Evolutionary conservation across 2,113 vertebrate genomes (phyloP).

Genomic region (Sinocyclocheilus rhinocerous): DNA sequence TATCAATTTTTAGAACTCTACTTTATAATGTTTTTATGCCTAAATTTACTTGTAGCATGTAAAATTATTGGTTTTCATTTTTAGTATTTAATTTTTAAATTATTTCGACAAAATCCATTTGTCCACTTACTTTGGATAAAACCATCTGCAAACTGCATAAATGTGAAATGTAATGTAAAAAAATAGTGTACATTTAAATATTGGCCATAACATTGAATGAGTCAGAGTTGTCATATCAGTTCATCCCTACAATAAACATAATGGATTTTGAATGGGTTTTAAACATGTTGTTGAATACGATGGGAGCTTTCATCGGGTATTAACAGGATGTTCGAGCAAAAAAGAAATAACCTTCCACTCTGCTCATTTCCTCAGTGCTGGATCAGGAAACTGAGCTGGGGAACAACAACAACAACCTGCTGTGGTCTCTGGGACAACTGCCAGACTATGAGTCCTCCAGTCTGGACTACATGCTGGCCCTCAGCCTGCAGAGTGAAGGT

Average conservation of each 20-base stretch:
- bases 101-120: not conserved
- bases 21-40: not conserved
- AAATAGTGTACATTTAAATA: not conserved
- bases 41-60: not conserved
- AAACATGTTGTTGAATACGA: no score
- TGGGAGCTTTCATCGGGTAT: no score
- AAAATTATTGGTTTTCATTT: not conserved
- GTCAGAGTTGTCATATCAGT: not conserved
- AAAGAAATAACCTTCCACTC: constrained; percentile 1
- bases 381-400: constrained; percentile 64
- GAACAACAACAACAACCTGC: constrained; percentile 61
- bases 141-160: not conserved
- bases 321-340: no score
- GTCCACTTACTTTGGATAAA: no score
- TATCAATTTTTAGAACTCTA: not conserved
- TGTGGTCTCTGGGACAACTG: constrained; percentile 63
- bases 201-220: not conserved
- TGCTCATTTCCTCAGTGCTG: constrained; percentile 63
- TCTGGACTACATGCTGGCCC: constrained; percentile 87
- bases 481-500: constrained; percentile 84
- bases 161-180: not conserved
- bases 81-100: not conserved
- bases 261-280: not conserved
- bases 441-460: constrained; percentile 75
- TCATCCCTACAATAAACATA: not conserved